Evolutionary conservation across 2,797 vertebrate species (phyloP).

Genomic region (Spinibarbus caldwelli): DNA sequence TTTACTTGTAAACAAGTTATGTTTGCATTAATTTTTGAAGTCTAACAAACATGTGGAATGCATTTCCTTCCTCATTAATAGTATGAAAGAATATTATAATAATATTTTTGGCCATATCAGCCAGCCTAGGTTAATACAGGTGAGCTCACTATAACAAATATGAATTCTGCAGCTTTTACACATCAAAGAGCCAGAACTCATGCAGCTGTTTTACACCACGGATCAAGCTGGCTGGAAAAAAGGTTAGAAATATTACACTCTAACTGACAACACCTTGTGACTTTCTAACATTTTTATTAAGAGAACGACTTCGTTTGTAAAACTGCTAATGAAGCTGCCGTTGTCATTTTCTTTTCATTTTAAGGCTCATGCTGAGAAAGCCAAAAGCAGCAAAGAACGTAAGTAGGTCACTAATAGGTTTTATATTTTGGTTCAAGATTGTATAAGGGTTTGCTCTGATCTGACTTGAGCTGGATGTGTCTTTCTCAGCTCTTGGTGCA

Average conservation of each 20-base stretch:
- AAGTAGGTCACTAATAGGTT: conserved; percentile 66
- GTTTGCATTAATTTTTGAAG: no score
- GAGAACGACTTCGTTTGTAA: neutral
- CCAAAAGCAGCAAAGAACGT: conserved; percentile 88
- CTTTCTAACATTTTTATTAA: neutral
- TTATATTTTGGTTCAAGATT: neutral
- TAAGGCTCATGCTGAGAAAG: conserved; percentile 85
- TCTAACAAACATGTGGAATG: no score
- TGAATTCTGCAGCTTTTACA: conserved; percentile 90
- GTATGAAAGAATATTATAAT: neutral
- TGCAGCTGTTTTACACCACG: conserved; percentile 94
- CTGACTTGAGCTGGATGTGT: neutral
- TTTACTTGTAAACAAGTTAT: no score
- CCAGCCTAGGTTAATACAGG: neutral
- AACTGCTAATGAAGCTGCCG: neutral
- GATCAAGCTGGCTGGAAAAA: conserved; percentile 91
- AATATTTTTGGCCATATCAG: neutral
- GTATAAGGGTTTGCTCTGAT: conserved; percentile 36
- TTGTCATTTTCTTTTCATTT: conserved; percentile 2
- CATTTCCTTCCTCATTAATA: neutral
- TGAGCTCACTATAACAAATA: neutral
- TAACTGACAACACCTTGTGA: neutral
- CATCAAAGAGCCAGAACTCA: conserved; percentile 90
- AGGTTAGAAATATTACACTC: conserved; percentile 77
- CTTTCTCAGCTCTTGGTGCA: conserved; percentile 82